Evolutionary conservation across 2,113 vertebrate species (phyloP), one percentile per base, ranked within the genome.

Genomic region (Eptesicus fuscus): DNA sequence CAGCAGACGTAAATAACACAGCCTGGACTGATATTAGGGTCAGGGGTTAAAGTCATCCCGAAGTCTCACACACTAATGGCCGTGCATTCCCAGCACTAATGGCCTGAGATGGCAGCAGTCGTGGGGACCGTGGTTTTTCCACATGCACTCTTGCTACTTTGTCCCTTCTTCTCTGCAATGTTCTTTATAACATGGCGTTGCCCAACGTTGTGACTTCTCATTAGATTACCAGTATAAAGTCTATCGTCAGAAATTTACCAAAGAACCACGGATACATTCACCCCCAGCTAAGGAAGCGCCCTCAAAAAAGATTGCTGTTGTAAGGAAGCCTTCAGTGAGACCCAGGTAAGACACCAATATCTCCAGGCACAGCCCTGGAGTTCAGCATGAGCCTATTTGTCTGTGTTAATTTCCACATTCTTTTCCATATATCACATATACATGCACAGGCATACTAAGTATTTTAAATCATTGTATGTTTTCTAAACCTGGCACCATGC

Each of bases 321-420:
- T 28, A 79, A 97, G 76, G 88, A 98, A 97, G 82, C 93, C 91
- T 0, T 86, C 95, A 0, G 0, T 9, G 30, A 98, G 96, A 96
- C 96, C 90, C 94, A 98, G 98, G 98, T 98, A 83, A 95, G 96
- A 74, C 2, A 69, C 25, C 4, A 40, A 4, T 14, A 14, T 77
- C 8, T 71, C 44, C 65, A 91, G 7, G 17, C 9, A 85, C 10
- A 74, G 42, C 2, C 74, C 74, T 22, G 17, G 44, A 22, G 30
- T 77, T n/a, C 74, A 20, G 30, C 74, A 32, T n/a, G 14, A 82
- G 51, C 35, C 86, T 22, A 53, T 61, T 37, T 51, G 90, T 76
- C 51, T 35, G 2, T 63, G 13, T 56, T 53, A 35, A 2, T 59
- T 71, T 87, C 63, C 25, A 87, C 40, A 73, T 6, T 11, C 42